These are phyloP conservation scores for Drosophila kuntzei DNA, from an alignment of 2,888 invertebrate genomes.

Conservation along the genomic window DNA sequence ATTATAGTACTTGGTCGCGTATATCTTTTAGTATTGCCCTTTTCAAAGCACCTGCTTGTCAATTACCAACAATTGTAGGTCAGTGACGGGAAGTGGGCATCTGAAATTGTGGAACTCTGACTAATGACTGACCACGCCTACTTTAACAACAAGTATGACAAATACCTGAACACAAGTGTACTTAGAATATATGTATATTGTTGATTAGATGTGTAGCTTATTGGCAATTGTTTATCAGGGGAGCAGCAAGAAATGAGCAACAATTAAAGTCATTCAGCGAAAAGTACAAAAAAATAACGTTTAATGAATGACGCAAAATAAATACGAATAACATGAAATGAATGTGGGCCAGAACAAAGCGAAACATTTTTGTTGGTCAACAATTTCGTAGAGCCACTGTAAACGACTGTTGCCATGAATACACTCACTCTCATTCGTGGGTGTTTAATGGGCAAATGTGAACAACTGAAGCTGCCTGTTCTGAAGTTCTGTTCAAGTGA, in stretches of 20 bases:
- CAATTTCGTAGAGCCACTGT: background rate
- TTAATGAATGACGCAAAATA: conserved; percentile 40
- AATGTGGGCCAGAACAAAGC: conserved; percentile 38
- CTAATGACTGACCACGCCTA: conserved; percentile 29
- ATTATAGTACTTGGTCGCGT: background rate
- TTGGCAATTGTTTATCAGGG: conserved; percentile 51
- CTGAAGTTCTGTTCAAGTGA: conserved; percentile 11
- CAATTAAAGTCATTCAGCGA: conserved; percentile 54
- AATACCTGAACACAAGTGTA: conserved; percentile 17
- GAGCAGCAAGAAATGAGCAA: conserved; percentile 17
- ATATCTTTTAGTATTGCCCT: background rate
- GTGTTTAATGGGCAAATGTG: conserved; percentile 10
- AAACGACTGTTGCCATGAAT: conserved; percentile 11
- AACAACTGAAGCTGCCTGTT: conserved; percentile 7
- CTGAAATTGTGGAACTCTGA: conserved; percentile 3
- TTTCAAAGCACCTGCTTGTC: background rate
- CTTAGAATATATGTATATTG: conserved; percentile 31
- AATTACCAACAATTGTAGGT: conserved; percentile 42
- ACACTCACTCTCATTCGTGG: conserved; percentile 13
- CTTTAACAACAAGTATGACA: conserved; percentile 36
- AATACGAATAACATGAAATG: conserved; percentile 29
- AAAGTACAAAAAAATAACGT: background rate
- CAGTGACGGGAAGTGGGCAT: conserved; percentile 42
- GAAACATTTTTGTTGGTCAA: conserved; percentile 7
- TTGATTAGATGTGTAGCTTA: conserved; percentile 21